Conservation (phyloP, 2,113 vertebrate genomes). For the Cephalopterus ornatus region DNA sequence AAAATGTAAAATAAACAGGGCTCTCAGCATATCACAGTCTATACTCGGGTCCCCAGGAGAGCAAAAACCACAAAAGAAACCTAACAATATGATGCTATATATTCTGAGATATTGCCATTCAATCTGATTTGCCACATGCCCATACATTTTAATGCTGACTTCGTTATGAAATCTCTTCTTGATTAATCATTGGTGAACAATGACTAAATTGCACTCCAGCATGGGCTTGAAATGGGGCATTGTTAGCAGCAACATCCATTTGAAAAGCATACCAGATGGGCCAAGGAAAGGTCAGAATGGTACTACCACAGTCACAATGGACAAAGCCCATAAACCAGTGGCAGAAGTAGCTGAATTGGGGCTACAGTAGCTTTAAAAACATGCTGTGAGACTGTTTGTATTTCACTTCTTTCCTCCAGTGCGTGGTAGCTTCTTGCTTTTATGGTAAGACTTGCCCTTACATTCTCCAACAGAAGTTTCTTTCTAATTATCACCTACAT, state of each 20-base stretch:
- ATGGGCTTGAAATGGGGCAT: constrained; percentile 24
- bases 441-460: neutral
- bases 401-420: neutral
- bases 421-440: neutral
- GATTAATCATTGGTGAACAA: constrained; percentile 46
- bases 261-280: constrained; percentile 54
- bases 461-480: neutral
- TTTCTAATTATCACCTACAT: neutral
- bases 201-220: constrained; percentile 17
- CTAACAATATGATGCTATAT: constrained; percentile 57
- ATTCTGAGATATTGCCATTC: constrained; percentile 50
- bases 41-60: constrained; percentile 38
- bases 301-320: neutral
- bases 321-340: neutral
- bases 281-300: constrained; percentile 37
- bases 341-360: neutral
- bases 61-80: constrained; percentile 46
- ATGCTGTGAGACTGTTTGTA: neutral
- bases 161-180: constrained; percentile 34
- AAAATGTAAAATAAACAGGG: constrained; percentile 56
- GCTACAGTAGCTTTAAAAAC: neutral
- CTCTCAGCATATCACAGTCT: constrained; percentile 2
- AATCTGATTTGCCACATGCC: constrained; percentile 46
- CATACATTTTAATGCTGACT: constrained; percentile 50
- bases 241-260: constrained; percentile 36